Conservation (phyloP, 2,888 invertebrate genomes). For the Chrysolina haemoptera region DNA sequence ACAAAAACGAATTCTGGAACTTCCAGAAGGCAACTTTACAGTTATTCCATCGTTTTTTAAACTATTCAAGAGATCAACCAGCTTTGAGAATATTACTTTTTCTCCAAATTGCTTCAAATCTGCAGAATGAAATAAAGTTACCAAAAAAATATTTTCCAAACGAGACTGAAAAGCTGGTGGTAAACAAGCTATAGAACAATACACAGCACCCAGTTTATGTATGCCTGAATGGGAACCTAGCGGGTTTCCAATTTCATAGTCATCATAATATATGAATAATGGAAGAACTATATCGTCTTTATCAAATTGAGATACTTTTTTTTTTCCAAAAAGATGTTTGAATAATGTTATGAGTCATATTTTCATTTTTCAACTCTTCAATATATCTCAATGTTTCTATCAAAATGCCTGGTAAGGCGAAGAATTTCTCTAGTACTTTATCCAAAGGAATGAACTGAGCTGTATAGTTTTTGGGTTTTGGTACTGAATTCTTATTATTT, state of each 20-base stretch:
- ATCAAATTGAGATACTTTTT: not conserved
- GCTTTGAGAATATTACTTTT: slow-evolving; percentile 4
- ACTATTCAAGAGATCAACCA: not conserved
- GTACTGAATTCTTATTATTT: no score
- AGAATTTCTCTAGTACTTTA: no score
- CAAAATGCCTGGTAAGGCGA: no score
- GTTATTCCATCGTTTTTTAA: slow-evolving; percentile 1
- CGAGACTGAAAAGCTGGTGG: slow-evolving; percentile 17
- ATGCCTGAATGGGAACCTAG: slow-evolving; percentile 44
- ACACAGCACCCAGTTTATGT: slow-evolving; percentile 44
- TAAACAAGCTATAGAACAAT: slow-evolving; percentile 34
- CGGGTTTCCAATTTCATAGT: slow-evolving; percentile 41
- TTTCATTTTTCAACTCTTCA: no score
- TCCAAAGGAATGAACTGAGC: no score
- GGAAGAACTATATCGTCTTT: slow-evolving; percentile 7
- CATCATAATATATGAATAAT: slow-evolving; percentile 37
- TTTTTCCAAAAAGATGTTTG: no score
- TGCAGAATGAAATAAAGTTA: slow-evolving; percentile 11
- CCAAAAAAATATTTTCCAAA: slow-evolving; percentile 30
- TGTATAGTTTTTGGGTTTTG: no score
- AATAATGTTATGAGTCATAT: no score
- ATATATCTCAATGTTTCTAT: no score
- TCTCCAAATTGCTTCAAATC: slow-evolving; percentile 6
- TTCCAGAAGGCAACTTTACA: not conserved
- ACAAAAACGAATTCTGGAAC: slow-evolving; percentile 17